A percentile compares a stretch with the other conserved stretches of the same genome.
Evolutionary conservation across 2,113 vertebrate species (phyloP).

Genomic region (Rhinopomastus cyanomelas): DNA sequence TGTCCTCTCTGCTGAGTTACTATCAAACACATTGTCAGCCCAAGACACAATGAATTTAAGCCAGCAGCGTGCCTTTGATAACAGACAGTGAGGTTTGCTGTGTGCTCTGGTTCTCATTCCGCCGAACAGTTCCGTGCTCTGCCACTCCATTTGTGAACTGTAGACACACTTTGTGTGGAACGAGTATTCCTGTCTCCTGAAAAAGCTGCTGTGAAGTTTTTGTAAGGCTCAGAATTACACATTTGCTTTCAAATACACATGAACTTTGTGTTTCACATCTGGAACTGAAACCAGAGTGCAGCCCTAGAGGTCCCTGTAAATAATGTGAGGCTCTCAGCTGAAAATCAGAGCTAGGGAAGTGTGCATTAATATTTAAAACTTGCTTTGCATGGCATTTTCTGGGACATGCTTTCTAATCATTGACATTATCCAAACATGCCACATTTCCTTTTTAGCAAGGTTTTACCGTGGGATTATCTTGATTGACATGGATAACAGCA

Average conservation of each 20-base stretch:
- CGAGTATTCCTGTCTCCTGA: not conserved
- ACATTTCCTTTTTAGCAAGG: slow-evolving; percentile 44
- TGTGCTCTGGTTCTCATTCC: not conserved
- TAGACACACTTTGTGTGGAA: not conserved
- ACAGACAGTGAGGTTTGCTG: not conserved
- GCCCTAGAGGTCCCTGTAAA: not conserved
- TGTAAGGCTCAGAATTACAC: not conserved
- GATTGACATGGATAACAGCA: slow-evolving; percentile 33
- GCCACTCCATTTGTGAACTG: not conserved
- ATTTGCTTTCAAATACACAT: not conserved
- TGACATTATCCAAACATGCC: slow-evolving; percentile 40
- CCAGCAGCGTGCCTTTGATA: not conserved
- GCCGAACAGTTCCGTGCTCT: not conserved
- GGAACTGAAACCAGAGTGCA: slow-evolving; percentile 1
- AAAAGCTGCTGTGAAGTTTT: not conserved
- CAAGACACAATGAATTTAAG: not conserved
- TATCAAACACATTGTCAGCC: not conserved
- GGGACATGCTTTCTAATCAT: slow-evolving; percentile 43
- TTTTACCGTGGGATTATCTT: slow-evolving; percentile 38
- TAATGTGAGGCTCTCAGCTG: not conserved
- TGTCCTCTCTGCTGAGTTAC: not conserved
- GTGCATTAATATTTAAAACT: slow-evolving; percentile 49
- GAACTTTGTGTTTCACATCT: not conserved
- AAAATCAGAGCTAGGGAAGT: not conserved
- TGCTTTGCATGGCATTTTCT: slow-evolving; percentile 9